Conservation (phyloP, 2,113 vertebrate genomes). For the Callipepla californica region DNA sequence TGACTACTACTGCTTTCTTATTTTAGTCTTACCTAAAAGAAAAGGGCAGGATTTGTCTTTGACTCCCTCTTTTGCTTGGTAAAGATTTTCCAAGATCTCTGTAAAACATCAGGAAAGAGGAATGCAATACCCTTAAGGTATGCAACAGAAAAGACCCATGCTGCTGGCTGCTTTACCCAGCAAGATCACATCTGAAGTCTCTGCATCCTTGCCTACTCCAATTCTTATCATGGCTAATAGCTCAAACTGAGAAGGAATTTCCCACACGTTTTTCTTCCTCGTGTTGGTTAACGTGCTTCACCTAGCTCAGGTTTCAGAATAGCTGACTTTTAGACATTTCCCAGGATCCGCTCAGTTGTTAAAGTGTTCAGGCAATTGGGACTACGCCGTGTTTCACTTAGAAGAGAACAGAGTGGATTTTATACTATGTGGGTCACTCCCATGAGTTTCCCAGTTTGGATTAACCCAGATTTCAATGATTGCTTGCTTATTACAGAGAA, state of each 20-base stretch:
- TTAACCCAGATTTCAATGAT: not conserved
- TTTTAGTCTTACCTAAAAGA: not conserved
- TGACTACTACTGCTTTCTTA: not conserved
- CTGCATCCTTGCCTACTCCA: fast-evolving
- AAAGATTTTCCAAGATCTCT: not conserved
- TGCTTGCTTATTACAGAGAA: not conserved
- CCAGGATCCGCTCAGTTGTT: not conserved
- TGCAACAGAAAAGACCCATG: not conserved
- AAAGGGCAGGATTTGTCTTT: not conserved
- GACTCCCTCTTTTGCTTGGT: not conserved
- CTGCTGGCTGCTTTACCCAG: not conserved
- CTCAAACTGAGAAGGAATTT: not conserved
- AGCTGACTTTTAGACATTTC: not conserved
- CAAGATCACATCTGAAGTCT: not conserved
- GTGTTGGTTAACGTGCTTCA: not conserved
- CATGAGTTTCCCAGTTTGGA: not conserved
- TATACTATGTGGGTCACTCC: not conserved
- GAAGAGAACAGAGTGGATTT: not conserved
- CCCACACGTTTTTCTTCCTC: not conserved
- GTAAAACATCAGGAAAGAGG: not conserved
- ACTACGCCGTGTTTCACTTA: not conserved
- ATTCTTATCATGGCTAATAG: not conserved
- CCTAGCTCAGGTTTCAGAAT: not conserved
- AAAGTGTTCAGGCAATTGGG: not conserved
- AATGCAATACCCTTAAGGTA: not conserved